These are phyloP conservation scores for Thripadectes ignobilis DNA, from an alignment of 2,797 vertebrate species.

Conservation along the genomic window DNA sequence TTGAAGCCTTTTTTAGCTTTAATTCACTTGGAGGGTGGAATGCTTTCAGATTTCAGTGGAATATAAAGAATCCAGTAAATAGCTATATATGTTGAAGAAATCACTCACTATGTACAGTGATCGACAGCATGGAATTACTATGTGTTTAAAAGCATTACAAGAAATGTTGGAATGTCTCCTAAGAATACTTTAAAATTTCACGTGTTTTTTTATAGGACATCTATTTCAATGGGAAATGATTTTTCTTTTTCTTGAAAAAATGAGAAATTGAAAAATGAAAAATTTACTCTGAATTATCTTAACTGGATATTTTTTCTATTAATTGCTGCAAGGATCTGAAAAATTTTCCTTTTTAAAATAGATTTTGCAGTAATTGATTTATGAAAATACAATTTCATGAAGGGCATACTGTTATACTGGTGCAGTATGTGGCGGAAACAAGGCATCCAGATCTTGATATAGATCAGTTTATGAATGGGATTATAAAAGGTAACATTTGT, in stretches of 20 bases:
- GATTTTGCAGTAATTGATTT: neutral
- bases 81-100: neutral
- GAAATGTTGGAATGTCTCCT: neutral
- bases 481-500: neutral
- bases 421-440: neutral
- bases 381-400: neutral
- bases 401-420: accelerated
- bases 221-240: neutral
- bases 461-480: neutral
- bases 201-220: neutral
- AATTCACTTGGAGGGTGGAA: neutral
- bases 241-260: neutral
- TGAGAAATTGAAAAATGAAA: neutral
- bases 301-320: neutral
- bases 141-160: neutral
- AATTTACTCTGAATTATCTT: neutral
- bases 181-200: neutral
- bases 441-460: neutral
- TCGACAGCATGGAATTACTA: neutral
- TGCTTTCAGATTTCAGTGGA: neutral
- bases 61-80: neutral
- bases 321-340: neutral
- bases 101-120: neutral
- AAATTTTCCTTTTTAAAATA: neutral
- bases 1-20: neutral